Percentiles rank a stretch among this genome's conserved stretches.
phyloP scores from a whole-genome alignment of 2,797 vertebrate genomes.

The Falco novaeseelandiae region DNA sequence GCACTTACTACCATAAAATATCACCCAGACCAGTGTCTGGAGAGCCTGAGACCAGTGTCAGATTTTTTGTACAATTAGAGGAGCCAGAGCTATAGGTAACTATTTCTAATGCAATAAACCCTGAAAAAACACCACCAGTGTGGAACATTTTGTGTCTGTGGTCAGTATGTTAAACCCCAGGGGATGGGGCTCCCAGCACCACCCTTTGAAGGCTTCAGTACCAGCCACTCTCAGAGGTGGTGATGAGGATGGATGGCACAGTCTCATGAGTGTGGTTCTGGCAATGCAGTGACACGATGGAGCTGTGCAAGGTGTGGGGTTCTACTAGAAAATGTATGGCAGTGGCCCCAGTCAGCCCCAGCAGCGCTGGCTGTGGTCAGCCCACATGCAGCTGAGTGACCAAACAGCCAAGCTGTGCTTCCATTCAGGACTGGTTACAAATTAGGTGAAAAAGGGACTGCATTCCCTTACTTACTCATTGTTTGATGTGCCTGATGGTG shows the following conservation, averaged over 20 bases:
- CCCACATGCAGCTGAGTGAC: not conserved
- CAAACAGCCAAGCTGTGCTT: not conserved
- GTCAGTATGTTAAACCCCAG: not conserved
- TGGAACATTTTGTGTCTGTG: not conserved
- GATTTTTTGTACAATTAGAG: not conserved
- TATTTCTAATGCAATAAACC: not conserved
- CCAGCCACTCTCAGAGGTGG: not conserved
- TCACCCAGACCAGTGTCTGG: not conserved
- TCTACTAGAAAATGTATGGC: rapidly evolving
- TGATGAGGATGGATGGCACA: not conserved
- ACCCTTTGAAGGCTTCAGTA: not conserved
- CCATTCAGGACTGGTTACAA: not conserved
- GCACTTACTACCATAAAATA: not conserved
- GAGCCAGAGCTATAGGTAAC: not conserved
- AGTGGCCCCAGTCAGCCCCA: rapidly evolving
- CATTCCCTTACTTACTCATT: not conserved
- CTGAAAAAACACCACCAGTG: not conserved
- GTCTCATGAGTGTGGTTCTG: not conserved
- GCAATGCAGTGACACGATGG: not conserved
- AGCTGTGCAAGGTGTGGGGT: not conserved
- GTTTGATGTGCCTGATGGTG: rapidly evolving
- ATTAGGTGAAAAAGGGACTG: not conserved
- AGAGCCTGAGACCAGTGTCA: not conserved
- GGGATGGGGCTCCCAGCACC: not conserved
- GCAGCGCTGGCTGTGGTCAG: not conserved